Evolutionary conservation across 2,888 invertebrate species (phyloP).

Genomic region (Pristionchus exspectatus): DNA sequence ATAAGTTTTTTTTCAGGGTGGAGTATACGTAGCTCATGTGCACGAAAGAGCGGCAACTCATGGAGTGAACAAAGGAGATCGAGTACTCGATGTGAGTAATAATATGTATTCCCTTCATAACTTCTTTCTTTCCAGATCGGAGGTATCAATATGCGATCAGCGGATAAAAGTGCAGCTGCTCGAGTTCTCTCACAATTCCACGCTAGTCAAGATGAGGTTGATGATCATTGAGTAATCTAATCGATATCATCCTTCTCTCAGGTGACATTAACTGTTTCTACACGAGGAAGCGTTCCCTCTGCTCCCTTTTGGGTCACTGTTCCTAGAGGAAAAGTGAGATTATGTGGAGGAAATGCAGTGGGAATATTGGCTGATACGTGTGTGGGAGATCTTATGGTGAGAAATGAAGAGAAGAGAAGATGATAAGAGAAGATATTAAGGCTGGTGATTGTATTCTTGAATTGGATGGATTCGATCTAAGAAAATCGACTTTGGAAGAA

Average conservation of each 20-base stretch:
- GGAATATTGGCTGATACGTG: conserved; percentile 67
- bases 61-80: conserved; percentile 60
- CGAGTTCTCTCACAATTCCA: conserved; percentile 58
- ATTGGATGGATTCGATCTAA: conserved; percentile 67
- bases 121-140: conserved; percentile 57
- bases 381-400: conserved; percentile 60
- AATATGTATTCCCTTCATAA: not conserved
- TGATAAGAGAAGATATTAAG: conserved; percentile 39
- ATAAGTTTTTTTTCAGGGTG: conserved; percentile 54
- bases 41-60: conserved; percentile 57
- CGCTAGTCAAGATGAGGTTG: conserved; percentile 59
- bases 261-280: conserved; percentile 61
- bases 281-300: conserved; percentile 45
- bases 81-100: conserved; percentile 61
- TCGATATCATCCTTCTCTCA: conserved; percentile 14
- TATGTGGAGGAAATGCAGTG: conserved; percentile 68
- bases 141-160: conserved; percentile 63
- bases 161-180: conserved; percentile 59
- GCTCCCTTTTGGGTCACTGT: conserved; percentile 60
- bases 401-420: conserved; percentile 1
- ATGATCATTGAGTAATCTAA: not conserved
- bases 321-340: conserved; percentile 61
- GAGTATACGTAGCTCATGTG: conserved; percentile 59
- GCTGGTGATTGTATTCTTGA: conserved; percentile 70
- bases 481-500: conserved; percentile 67